These are phyloP conservation scores for Drosophila monieri DNA, from an alignment of 2,888 invertebrate species.

Conservation along the genomic window DNA sequence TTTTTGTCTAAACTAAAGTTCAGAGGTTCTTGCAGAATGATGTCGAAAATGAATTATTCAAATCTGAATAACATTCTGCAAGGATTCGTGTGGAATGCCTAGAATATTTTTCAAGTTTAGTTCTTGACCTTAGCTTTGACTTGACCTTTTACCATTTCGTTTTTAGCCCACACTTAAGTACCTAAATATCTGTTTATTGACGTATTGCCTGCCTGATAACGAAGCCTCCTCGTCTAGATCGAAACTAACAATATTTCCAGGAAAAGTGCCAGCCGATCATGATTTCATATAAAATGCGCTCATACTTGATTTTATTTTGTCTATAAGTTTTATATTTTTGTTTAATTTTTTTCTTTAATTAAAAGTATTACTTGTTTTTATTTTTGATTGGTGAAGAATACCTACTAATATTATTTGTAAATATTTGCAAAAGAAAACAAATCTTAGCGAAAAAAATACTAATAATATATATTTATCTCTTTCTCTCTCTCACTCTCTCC, in stretches of 20 bases:
- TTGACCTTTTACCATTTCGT: constrained; percentile 29
- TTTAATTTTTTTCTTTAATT: constrained; percentile 30
- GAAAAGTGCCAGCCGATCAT: constrained; percentile 29
- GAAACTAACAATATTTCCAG: constrained; percentile 35
- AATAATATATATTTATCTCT: constrained; percentile 62
- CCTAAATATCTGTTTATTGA: constrained; percentile 24
- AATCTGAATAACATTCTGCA: constrained; percentile 6
- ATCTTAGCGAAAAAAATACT: constrained; percentile 46
- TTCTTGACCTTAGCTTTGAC: constrained; percentile 39
- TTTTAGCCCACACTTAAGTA: constrained; percentile 29
- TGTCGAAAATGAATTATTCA: no score
- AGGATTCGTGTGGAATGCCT: constrained; percentile 28
- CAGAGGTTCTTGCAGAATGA: constrained; percentile 25
- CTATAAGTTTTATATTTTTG: constrained; percentile 8
- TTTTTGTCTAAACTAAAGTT: constrained; percentile 5
- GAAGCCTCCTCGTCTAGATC: constrained; percentile 37
- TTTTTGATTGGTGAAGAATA: constrained; percentile 36
- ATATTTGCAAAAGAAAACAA: constrained; percentile 25
- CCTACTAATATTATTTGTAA: constrained; percentile 47
- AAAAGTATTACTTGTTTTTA: constrained; percentile 1
- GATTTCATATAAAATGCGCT: constrained; percentile 60
- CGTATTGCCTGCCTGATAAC: constrained; percentile 38
- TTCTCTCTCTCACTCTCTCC: constrained; percentile 55
- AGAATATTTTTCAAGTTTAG: constrained; percentile 30
- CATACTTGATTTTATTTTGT: constrained; percentile 43